These are phyloP conservation scores for Mactromeris polynyma DNA, from an alignment of 2,888 invertebrate species.

Conservation along the genomic window DNA sequence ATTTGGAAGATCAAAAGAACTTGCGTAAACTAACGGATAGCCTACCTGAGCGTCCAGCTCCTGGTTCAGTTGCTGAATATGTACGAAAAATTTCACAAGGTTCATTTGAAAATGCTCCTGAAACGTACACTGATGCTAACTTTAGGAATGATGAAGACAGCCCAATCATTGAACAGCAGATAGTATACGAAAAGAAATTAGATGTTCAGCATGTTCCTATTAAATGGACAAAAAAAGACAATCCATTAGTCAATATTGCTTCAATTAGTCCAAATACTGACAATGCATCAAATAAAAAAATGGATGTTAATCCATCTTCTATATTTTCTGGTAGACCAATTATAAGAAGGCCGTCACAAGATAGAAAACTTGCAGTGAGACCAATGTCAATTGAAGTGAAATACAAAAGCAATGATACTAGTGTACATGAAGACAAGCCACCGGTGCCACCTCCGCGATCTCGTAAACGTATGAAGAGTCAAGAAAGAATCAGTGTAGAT, in stretches of 20 bases:
- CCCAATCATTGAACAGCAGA: background rate
- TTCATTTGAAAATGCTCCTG: slow-evolving; percentile 18
- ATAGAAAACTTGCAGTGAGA: slow-evolving; percentile 47
- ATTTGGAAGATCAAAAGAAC: slow-evolving; percentile 48
- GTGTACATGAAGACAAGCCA: slow-evolving; percentile 22
- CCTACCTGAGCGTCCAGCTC: slow-evolving; percentile 54
- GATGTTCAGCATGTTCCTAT: slow-evolving; percentile 14
- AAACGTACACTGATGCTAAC: background rate
- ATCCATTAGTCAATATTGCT: background rate
- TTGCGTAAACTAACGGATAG: slow-evolving; percentile 54
- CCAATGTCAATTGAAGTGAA: slow-evolving; percentile 55
- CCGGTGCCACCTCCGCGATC: slow-evolving; percentile 35
- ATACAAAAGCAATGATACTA: slow-evolving; percentile 26
- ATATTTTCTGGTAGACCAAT: slow-evolving; percentile 53
- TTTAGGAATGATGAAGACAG: background rate
- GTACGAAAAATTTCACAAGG: slow-evolving; percentile 57
- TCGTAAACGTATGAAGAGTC: slow-evolving; percentile 10
- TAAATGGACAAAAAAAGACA: background rate
- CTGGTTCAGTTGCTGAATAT: slow-evolving; percentile 68
- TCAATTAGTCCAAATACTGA: background rate
- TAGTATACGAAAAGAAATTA: background rate
- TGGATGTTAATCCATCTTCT: slow-evolving; percentile 47
- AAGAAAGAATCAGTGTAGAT: slow-evolving; percentile 25
- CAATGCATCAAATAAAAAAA: background rate
- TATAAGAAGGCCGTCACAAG: slow-evolving; percentile 30